phyloP scores from a whole-genome alignment of 2,113 vertebrate species.

The Sus scrofa region T2T-Sscrofa CM000826.6:42167001-42167500 shows the following conservation, averaged over 20 bases:
- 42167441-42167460: background rate
- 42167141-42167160: background rate
- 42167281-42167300: background rate
- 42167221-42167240: background rate
- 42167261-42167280: background rate
- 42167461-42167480: background rate
- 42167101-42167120: background rate
- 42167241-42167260: background rate
- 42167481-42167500: background rate
- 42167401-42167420: background rate
- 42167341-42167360: background rate
- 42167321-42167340: background rate
- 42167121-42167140: background rate
- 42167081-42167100: background rate
- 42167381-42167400: background rate
- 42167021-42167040: background rate
- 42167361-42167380: background rate
- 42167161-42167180: background rate
- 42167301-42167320: background rate
- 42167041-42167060: background rate
- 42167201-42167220: background rate
- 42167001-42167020: background rate
- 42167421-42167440: accelerated
- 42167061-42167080: background rate
- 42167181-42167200: slow-evolving; percentile 3